A percentile compares a stretch with the other conserved stretches of the same genome.
Conservation (phyloP, 2,888 invertebrate genomes). For the Cerastoderma edule region DNA sequence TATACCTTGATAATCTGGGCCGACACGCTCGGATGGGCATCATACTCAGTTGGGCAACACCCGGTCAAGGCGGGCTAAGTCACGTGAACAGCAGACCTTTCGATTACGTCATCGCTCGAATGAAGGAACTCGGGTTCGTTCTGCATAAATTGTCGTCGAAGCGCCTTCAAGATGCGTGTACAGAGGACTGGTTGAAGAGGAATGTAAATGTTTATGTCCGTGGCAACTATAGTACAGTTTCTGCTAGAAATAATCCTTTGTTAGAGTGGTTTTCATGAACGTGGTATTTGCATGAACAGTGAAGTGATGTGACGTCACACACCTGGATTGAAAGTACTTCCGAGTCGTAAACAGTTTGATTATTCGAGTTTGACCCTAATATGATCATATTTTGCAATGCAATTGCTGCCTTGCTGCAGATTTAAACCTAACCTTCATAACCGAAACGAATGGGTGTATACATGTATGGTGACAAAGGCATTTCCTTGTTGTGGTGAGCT, state of each 20-base stretch:
- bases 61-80: conserved; percentile 17
- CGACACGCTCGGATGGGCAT: conserved; percentile 16
- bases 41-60: conserved; percentile 16
- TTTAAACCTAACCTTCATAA: no score
- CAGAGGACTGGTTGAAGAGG: conserved; percentile 7
- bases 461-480: no score
- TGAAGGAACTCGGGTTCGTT: conserved; percentile 5
- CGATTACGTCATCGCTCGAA: conserved; percentile 4
- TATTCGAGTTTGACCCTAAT: no score
- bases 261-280: neutral
- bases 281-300: neutral
- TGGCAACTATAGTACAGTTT: neutral
- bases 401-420: no score
- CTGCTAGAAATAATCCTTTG: neutral
- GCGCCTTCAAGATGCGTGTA: neutral
- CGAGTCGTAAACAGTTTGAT: no score
- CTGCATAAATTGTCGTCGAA: neutral
- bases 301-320: no score
- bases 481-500: no score
- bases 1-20: conserved; percentile 5
- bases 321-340: no score
- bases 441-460: no score
- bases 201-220: conserved; percentile 11
- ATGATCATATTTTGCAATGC: no score
- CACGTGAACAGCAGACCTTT: conserved; percentile 13